Conservation (phyloP, 2,888 invertebrate species). For the Apotomis turbidana region DNA sequence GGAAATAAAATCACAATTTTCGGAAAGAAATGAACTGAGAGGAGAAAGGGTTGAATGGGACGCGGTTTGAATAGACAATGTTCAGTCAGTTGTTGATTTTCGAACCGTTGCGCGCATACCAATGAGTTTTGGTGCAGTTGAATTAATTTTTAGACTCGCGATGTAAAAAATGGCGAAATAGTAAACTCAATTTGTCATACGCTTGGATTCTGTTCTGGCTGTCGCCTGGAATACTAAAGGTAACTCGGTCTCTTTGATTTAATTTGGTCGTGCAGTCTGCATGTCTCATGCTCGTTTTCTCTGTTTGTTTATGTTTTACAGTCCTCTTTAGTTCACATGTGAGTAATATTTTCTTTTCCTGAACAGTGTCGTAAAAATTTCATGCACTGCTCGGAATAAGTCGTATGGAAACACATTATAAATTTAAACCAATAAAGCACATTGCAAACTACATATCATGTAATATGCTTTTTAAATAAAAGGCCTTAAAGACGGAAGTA, state of each 20-base stretch:
- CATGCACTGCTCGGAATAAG: neutral
- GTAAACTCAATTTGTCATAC: slow-evolving; percentile 40
- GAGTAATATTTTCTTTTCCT: neutral
- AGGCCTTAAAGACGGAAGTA: too few relatives aligned
- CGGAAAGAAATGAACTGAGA: slow-evolving; percentile 73
- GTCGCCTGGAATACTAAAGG: slow-evolving; percentile 27
- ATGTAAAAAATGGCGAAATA: slow-evolving; percentile 46
- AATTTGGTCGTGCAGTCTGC: slow-evolving; percentile 21
- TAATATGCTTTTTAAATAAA: too few relatives aligned
- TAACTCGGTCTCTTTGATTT: slow-evolving; percentile 27
- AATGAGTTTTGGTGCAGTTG: slow-evolving; percentile 57
- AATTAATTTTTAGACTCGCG: slow-evolving; percentile 59
- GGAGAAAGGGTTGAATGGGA: slow-evolving; percentile 70
- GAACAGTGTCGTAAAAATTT: neutral
- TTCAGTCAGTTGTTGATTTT: slow-evolving; percentile 69
- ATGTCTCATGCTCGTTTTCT: slow-evolving; percentile 6
- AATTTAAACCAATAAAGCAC: too few relatives aligned
- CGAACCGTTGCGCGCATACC: slow-evolving; percentile 67
- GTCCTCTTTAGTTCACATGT: neutral
- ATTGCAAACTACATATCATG: too few relatives aligned
- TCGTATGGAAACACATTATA: neutral
- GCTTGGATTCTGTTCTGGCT: slow-evolving; percentile 26
- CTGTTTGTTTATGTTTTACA: slow-evolving; percentile 6
- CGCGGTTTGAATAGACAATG: slow-evolving; percentile 68
- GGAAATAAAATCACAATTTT: slow-evolving; percentile 72